phyloP scores from a whole-genome alignment of 2,797 vertebrate genomes.

The Lithobates pipiens region DNA sequence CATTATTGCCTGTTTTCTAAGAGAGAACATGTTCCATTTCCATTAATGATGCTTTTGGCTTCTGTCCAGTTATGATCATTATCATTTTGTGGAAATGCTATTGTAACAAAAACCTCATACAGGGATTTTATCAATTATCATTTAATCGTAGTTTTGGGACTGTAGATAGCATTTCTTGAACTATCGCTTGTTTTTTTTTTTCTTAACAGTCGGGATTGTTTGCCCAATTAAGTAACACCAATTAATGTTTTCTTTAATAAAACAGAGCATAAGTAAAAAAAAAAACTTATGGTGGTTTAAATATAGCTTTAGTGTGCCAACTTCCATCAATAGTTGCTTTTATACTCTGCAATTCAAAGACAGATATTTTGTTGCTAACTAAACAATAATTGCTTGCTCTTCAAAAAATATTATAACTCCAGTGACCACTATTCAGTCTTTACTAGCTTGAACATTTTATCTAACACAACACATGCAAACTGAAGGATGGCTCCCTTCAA shows the following conservation, averaged over 20 bases:
- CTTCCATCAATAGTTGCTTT: not conserved
- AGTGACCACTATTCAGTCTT: no score
- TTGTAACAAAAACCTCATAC: slow-evolving; percentile 23
- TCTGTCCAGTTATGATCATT: slow-evolving; percentile 42
- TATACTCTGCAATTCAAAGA: not conserved
- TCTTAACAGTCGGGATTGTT: not conserved
- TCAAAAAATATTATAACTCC: no score
- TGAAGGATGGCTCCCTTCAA: no score
- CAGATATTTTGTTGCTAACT: no score
- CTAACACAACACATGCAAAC: no score
- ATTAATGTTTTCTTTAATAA: not conserved
- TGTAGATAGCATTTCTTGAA: slow-evolving; percentile 19
- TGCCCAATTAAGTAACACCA: not conserved
- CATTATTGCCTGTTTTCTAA: slow-evolving; percentile 38
- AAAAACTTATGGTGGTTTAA: not conserved
- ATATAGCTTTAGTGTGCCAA: not conserved
- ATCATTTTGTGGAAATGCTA: slow-evolving; percentile 40
- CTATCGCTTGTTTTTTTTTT: slow-evolving; percentile 1
- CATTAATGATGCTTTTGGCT: slow-evolving; percentile 38
- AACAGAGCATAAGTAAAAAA: not conserved
- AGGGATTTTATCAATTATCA: slow-evolving; percentile 25
- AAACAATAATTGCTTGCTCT: no score
- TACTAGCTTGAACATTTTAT: no score
- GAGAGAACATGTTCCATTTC: slow-evolving; percentile 39
- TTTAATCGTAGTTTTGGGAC: slow-evolving; percentile 8